Percentiles rank a stretch among this genome's conserved stretches.
phyloP scores from a whole-genome alignment of 2,888 invertebrate genomes.

The Apocheima hispidaria region DNA sequence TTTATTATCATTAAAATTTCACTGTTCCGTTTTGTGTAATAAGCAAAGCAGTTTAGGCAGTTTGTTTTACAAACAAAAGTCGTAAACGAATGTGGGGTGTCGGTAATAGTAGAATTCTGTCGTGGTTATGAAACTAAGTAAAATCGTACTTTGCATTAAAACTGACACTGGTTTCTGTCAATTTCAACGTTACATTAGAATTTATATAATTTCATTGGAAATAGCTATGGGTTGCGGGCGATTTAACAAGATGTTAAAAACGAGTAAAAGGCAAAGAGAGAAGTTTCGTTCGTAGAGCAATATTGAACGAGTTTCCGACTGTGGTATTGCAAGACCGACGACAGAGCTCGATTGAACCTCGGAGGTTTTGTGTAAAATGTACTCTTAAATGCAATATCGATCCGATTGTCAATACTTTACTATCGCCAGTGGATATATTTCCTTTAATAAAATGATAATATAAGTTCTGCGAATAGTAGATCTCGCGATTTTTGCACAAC shows the following conservation, averaged over 20 bases:
- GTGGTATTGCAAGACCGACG: conserved; percentile 42
- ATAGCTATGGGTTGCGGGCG: conserved; percentile 47
- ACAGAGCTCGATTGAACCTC: conserved; percentile 29
- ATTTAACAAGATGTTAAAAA: conserved; percentile 60
- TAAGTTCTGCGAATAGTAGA: too few species aligned
- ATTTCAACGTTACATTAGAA: conserved; percentile 23
- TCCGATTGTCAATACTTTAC: conserved; percentile 11
- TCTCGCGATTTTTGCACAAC: too few species aligned
- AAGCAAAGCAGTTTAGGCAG: too few species aligned
- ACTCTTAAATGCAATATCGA: conserved; percentile 26
- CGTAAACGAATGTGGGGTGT: too few species aligned
- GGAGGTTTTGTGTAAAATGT: conserved; percentile 23
- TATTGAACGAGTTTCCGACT: conserved; percentile 44
- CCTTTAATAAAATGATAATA: too few species aligned
- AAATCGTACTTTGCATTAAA: background rate
- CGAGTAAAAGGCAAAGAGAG: conserved; percentile 52
- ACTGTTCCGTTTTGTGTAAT: too few species aligned
- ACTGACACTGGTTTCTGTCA: background rate
- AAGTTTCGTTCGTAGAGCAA: conserved; percentile 45
- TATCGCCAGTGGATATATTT: background rate
- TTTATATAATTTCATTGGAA: conserved; percentile 44
- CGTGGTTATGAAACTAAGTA: background rate
- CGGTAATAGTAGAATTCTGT: too few species aligned
- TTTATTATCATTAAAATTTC: too few species aligned
- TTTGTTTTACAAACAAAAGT: too few species aligned